Evolutionary conservation across 2,888 invertebrate genomes (phyloP).

Genomic region (Steinernema carpocapsae): DNA sequence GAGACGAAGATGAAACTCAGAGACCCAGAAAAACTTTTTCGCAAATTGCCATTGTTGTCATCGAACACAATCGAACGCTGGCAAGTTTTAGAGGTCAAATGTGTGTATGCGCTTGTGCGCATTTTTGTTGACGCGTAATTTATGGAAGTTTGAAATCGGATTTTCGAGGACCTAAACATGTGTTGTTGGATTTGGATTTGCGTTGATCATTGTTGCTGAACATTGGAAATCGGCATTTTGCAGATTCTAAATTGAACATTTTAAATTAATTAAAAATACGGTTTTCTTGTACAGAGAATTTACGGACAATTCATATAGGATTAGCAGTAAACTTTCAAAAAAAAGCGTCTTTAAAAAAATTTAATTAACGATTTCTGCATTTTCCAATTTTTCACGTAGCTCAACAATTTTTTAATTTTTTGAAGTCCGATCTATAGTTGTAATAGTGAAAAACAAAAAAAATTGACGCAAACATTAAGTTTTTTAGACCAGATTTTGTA

Average conservation of each 20-base stretch:
- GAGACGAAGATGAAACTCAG: background rate
- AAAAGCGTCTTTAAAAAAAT: too few relatives aligned
- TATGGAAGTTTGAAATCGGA: background rate
- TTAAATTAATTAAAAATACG: background rate
- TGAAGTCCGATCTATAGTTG: too few relatives aligned
- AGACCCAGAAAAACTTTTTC: background rate
- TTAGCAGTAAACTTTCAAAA: too few relatives aligned
- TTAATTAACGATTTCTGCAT: too few relatives aligned
- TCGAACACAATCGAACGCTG: background rate
- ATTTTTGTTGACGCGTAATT: background rate
- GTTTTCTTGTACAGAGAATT: too few relatives aligned
- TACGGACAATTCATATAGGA: too few relatives aligned
- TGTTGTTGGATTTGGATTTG: background rate
- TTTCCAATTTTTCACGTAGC: too few relatives aligned
- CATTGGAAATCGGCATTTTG: background rate
- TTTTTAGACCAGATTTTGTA: too few relatives aligned
- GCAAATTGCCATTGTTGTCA: conserved; percentile 2
- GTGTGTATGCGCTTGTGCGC: background rate
- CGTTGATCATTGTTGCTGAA: background rate
- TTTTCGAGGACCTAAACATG: background rate
- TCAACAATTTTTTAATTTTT: too few relatives aligned
- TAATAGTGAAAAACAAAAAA: too few relatives aligned
- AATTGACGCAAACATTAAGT: too few relatives aligned
- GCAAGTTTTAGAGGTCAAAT: background rate
- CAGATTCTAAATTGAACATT: background rate